Evolutionary conservation across 2,113 vertebrate species (phyloP).

Genomic region (Athene noctua): DNA sequence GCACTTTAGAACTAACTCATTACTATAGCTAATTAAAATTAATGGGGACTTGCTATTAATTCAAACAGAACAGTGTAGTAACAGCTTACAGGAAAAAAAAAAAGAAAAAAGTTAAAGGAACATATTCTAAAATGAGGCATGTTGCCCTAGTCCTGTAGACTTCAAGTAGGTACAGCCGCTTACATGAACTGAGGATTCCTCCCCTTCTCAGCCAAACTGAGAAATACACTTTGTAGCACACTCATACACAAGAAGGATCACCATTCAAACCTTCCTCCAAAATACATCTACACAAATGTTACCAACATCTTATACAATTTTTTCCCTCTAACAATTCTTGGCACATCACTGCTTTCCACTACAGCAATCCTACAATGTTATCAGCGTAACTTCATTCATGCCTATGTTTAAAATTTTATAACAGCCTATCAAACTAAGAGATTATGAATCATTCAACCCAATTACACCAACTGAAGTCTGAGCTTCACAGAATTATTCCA

Average conservation of each 20-base stretch:
- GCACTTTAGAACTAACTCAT: constrained; percentile 35
- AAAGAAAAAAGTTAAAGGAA: background rate
- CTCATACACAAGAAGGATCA: background rate
- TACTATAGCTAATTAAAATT: constrained; percentile 45
- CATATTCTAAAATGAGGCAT: background rate
- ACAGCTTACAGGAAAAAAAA: background rate
- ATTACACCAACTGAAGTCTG: background rate
- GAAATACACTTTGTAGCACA: background rate
- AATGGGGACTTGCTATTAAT: constrained; percentile 1
- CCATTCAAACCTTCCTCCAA: background rate
- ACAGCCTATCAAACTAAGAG: background rate
- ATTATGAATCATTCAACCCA: background rate
- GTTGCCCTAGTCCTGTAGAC: background rate
- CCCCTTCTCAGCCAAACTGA: background rate
- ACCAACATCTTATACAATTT: fast-evolving
- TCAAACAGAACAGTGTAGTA: background rate
- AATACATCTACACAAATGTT: background rate
- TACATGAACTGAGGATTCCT: background rate
- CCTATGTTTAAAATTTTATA: background rate
- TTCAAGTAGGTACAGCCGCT: background rate
- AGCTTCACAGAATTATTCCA: background rate
- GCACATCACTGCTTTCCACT: background rate
- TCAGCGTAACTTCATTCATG: background rate
- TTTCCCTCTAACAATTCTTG: background rate
- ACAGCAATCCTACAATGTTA: background rate